These are phyloP conservation scores for Lerema accius DNA, from an alignment of 1,140 invertebrate genomes.

Conservation along the genomic window DNA sequence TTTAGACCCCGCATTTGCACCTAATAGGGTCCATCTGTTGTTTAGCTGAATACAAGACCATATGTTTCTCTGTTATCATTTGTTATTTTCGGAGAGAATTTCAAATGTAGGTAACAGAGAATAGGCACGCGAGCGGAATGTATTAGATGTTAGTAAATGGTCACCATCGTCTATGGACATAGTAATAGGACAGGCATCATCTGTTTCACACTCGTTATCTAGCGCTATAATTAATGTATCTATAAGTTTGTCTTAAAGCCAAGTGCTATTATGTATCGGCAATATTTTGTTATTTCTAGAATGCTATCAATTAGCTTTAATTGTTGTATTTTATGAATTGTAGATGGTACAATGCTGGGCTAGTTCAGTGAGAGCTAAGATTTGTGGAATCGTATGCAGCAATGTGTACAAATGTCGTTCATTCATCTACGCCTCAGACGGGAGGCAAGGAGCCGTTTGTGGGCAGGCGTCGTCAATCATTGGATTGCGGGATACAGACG, in stretches of 20 bases:
- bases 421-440: neutral
- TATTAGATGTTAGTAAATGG: neutral
- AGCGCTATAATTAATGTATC: too few relatives aligned
- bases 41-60: constrained; percentile 4
- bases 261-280: too few relatives aligned
- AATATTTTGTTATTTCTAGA: too few relatives aligned
- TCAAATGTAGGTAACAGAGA: neutral
- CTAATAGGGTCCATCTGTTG: constrained; percentile 21
- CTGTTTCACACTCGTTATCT: too few relatives aligned
- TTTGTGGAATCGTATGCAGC: too few relatives aligned
- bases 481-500: neutral
- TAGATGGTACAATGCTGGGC: too few relatives aligned
- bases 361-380: too few relatives aligned
- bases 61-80: constrained; percentile 5
- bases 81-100: neutral
- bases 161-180: too few relatives aligned
- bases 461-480: neutral
- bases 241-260: too few relatives aligned
- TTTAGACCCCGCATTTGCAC: constrained; percentile 18
- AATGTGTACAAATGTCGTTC: neutral
- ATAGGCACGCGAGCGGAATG: neutral
- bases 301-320: too few relatives aligned
- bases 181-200: too few relatives aligned
- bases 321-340: too few relatives aligned
- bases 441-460: constrained; percentile 1